phyloP scores from a whole-genome alignment of 2,888 invertebrate species.

The Rotaria socialis region DNA sequence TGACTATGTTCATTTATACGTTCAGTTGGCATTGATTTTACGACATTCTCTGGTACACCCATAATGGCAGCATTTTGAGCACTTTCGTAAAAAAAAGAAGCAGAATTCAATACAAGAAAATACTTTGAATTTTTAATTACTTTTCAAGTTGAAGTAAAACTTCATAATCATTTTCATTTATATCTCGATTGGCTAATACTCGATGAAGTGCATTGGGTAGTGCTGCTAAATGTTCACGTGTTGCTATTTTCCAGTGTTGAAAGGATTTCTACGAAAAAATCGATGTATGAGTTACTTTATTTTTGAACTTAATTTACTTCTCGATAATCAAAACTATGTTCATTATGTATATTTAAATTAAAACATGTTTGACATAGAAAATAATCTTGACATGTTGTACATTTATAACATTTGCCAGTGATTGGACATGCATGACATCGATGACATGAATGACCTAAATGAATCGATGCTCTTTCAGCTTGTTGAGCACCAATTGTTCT shows the following conservation, averaged over 20 bases:
- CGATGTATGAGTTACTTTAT: background rate
- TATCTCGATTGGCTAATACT: slow-evolving; percentile 54
- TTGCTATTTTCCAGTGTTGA: slow-evolving; percentile 56
- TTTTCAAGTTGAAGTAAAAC: slow-evolving; percentile 55
- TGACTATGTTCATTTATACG: slow-evolving; percentile 51
- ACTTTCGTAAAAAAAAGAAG: slow-evolving; percentile 44
- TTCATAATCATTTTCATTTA: slow-evolving; percentile 57
- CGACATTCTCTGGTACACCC: slow-evolving; percentile 53
- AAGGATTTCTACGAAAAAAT: slow-evolving; percentile 19
- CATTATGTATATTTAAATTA: slow-evolving; percentile 55
- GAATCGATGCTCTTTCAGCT: slow-evolving; percentile 50
- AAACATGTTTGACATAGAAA: slow-evolving; percentile 58
- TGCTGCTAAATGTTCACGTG: slow-evolving; percentile 52
- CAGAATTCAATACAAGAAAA: background rate
- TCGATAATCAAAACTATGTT: slow-evolving; percentile 57
- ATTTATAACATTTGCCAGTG: slow-evolving; percentile 56
- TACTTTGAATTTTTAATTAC: background rate
- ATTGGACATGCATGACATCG: slow-evolving; percentile 54
- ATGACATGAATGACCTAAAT: slow-evolving; percentile 53
- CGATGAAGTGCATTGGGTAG: slow-evolving; percentile 55
- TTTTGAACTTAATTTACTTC: slow-evolving; percentile 51
- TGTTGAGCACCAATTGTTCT: slow-evolving; percentile 49
- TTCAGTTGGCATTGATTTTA: slow-evolving; percentile 54
- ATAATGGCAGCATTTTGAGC: slow-evolving; percentile 48
- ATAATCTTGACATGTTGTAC: slow-evolving; percentile 54